Base-by-base conservation (phyloP, 1,140 invertebrate genomes). In the Lamellibrachia luymesi region DNA sequence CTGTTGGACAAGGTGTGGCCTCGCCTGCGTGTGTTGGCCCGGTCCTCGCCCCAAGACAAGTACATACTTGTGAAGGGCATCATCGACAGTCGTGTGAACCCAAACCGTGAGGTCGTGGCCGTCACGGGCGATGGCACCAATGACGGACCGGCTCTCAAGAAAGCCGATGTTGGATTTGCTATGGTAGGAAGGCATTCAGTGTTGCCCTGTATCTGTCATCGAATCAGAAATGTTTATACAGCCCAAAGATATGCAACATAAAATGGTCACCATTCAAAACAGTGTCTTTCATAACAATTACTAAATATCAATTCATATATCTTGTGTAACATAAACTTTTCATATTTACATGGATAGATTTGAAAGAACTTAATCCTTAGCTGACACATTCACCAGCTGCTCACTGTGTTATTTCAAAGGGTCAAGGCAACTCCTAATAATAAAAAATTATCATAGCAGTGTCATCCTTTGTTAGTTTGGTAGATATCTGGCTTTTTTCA, bases 111-210 rank as follows among this genome's bases (percentile, higher is more conserved):
- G 97, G 99, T 99, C 13, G 99, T 99, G 38, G 99, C 99, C 91
- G 99, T 99, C 25, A 99, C 99, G 4, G 99, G 99, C 38, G 99
- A 99, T 96, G 99, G 99, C 64, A 99, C 99, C 13, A 99, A 99
- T 97, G 99, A 99, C 96, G 99, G 99, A 5, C 99, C 99, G 13
- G 99, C 99, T 51, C 96, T 99, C 90, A 99, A 99, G 96, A 99
- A 99, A 97, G 99, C 99, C 93, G 99, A 99, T 96, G 99, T 99
- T 94, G 99, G 99, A 51, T 99, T 99, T 97, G 99, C 99, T 94
- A 99, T 99, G 99, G 98, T 98, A 96, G 98, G 99, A n/a, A 38
- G 38, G 38, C 38, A 38, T 38, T 38, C 38, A 38, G 38, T 38
- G 38, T 38, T 22, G 17, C 50, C 38, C 38, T 38, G 22, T 22